Conservation (phyloP, 2,797 vertebrate genomes). For the Protonibea diacanthus region DNA sequence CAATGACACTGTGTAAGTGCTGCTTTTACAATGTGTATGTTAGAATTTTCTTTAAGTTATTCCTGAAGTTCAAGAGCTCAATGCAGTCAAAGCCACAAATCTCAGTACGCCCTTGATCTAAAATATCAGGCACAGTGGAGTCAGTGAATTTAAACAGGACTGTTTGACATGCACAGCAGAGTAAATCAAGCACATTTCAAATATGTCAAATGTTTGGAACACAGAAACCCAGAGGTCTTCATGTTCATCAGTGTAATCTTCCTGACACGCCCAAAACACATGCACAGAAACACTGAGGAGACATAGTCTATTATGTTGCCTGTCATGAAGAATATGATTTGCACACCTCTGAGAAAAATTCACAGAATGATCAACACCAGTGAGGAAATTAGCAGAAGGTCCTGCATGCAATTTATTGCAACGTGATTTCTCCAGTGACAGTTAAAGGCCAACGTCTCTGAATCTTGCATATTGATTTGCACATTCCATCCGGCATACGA, state of each 20-base stretch:
- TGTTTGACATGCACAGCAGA: background rate
- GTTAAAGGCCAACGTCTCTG: slow-evolving; percentile 34
- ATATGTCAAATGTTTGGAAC: slow-evolving; percentile 14
- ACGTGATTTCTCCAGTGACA: slow-evolving; percentile 55
- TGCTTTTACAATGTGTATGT: background rate
- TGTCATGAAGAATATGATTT: background rate
- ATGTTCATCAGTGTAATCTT: slow-evolving; percentile 34
- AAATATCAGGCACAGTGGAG: slow-evolving; percentile 35
- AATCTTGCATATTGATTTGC: slow-evolving; percentile 58
- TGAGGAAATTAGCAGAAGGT: slow-evolving; percentile 40
- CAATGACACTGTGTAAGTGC: background rate
- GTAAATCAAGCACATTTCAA: slow-evolving; percentile 12
- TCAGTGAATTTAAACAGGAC: background rate
- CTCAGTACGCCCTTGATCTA: slow-evolving; percentile 11
- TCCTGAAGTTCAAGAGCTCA: slow-evolving; percentile 3
- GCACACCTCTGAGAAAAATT: background rate
- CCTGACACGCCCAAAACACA: slow-evolving; percentile 34
- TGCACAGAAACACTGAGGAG: slow-evolving; percentile 32
- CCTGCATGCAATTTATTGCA: slow-evolving; percentile 73
- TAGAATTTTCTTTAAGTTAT: slow-evolving; percentile 12
- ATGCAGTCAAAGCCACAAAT: slow-evolving; percentile 9
- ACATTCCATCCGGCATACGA: slow-evolving; percentile 28
- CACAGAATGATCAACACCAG: slow-evolving; percentile 33
- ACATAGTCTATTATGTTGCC: background rate
- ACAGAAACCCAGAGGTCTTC: slow-evolving; percentile 27